These are phyloP conservation scores for Actenoides hombroni DNA, from an alignment of 2,113 vertebrate genomes.

Conservation along the genomic window DNA sequence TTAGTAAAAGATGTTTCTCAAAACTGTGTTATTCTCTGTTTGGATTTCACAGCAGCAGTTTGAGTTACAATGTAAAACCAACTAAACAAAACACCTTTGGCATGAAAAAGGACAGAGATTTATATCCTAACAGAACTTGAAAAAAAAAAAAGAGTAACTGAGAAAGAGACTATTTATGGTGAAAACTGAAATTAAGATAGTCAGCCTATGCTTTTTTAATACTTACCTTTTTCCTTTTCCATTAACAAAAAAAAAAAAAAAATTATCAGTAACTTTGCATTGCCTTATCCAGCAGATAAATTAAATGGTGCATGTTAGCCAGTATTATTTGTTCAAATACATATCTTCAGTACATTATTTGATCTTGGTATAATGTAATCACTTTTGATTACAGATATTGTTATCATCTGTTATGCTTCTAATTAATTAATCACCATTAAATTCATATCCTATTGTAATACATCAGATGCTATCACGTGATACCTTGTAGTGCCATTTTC, in stretches of 20 bases:
- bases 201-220: background rate
- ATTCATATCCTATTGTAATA: slow-evolving; percentile 14
- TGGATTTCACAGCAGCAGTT: background rate
- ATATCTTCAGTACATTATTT: background rate
- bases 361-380: background rate
- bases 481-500: background rate
- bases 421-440: slow-evolving; percentile 42
- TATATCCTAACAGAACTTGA: background rate
- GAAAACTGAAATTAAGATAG: background rate
- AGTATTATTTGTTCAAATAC: background rate
- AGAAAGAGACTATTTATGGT: background rate
- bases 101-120: background rate
- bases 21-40: background rate
- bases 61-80: background rate
- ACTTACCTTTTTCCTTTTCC: background rate
- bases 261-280: background rate
- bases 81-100: background rate
- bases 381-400: slow-evolving; percentile 20
- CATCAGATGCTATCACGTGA: background rate
- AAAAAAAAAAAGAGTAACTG: background rate
- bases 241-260: background rate
- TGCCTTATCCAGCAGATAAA: background rate
- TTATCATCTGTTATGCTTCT: background rate
- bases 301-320: background rate
- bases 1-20: background rate